Evolutionary conservation across 1,140 invertebrate genomes (phyloP).

Genomic region (Lepidotrigona ventralis): DNA sequence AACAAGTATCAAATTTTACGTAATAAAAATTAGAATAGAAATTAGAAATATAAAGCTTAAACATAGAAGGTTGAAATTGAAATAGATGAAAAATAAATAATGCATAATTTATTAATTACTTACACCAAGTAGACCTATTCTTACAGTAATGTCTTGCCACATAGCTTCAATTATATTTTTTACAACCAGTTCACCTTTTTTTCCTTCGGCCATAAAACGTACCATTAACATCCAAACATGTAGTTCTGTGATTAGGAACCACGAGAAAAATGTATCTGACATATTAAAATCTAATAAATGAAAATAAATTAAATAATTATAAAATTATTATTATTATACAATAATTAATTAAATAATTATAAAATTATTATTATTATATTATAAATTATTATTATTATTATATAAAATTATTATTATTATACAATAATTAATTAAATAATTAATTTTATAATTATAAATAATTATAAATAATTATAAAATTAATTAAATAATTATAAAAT

Average conservation of each 20-base stretch:
- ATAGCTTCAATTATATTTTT: slow-evolving; percentile 88
- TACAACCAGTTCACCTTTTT: slow-evolving; percentile 85
- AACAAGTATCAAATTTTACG: slow-evolving; percentile 7
- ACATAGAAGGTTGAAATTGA: background rate
- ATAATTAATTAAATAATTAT: too few relatives aligned
- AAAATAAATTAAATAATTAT: slow-evolving; percentile 1
- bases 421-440: too few relatives aligned
- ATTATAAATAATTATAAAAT: too few relatives aligned
- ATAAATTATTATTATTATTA: too few relatives aligned
- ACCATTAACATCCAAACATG: slow-evolving; percentile 91
- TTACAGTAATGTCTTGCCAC: slow-evolving; percentile 89
- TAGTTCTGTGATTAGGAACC: slow-evolving; percentile 91
- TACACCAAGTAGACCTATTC: slow-evolving; percentile 87
- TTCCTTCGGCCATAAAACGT: slow-evolving; percentile 87
- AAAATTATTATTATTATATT: too few relatives aligned
- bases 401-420: too few relatives aligned
- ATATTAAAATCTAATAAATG: slow-evolving; percentile 84
- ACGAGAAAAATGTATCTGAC: slow-evolving; percentile 90
- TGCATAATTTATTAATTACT: slow-evolving; percentile 58
- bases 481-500: too few relatives aligned
- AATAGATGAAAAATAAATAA: background rate
- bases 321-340: too few relatives aligned
- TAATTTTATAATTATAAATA: too few relatives aligned
- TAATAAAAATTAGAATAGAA: background rate
- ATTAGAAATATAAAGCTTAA: background rate